These are phyloP conservation scores for Acanthisitta chloris DNA, from an alignment of 2,113 vertebrate species.

Conservation along the genomic window DNA sequence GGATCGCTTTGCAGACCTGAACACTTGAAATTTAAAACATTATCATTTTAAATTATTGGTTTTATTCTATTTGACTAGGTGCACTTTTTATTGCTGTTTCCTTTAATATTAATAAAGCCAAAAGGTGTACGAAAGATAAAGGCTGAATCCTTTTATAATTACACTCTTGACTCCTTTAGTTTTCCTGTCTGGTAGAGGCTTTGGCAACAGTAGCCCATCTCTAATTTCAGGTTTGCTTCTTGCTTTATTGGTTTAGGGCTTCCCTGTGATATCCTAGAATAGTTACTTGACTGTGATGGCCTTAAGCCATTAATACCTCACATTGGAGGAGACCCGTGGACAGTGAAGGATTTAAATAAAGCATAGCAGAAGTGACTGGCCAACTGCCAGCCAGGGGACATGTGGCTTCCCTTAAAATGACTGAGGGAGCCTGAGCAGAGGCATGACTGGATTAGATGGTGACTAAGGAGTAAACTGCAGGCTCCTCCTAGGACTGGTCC, in stretches of 20 bases:
- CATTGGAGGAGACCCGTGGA: not conserved
- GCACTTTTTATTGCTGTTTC: not conserved
- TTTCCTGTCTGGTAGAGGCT: not conserved
- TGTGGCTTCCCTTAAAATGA: slow-evolving; percentile 53
- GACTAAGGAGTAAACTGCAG: not conserved
- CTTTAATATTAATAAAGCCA: not conserved
- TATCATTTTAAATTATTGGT: rapidly evolving
- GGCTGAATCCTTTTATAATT: not conserved
- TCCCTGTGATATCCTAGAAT: slow-evolving; percentile 43
- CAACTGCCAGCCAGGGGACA: slow-evolving; percentile 10
- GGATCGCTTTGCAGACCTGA: not conserved
- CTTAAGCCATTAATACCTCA: slow-evolving; percentile 33
- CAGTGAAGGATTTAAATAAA: slow-evolving; percentile 47
- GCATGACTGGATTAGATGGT: slow-evolving; percentile 22
- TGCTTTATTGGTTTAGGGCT: slow-evolving; percentile 2
- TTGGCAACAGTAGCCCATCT: not conserved
- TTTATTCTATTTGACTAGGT: not conserved
- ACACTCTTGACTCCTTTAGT: not conserved
- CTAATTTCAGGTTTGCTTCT: not conserved
- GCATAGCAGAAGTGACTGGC: slow-evolving; percentile 17
- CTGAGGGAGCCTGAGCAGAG: slow-evolving; percentile 7
- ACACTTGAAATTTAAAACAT: not conserved
- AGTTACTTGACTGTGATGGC: slow-evolving; percentile 19
- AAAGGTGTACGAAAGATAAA: not conserved
- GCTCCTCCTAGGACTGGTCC: not conserved